Conservation (phyloP, 2,113 vertebrate genomes). For the Hippotragus niger region DNA sequence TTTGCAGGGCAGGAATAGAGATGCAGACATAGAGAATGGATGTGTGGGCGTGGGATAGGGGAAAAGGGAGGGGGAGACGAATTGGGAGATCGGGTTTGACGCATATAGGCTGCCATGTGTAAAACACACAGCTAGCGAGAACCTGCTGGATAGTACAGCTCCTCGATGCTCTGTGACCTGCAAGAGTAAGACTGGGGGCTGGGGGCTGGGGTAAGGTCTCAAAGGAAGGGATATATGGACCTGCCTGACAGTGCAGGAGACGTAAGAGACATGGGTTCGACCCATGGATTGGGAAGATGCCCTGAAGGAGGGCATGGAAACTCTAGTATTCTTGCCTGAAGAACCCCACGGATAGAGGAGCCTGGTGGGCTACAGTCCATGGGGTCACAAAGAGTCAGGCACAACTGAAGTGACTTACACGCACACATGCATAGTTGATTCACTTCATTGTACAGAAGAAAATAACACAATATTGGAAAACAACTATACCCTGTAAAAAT, state of each 20-base stretch:
- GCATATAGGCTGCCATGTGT: not conserved
- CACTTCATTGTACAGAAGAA: not conserved
- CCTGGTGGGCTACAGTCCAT: not conserved
- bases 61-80: not conserved
- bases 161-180: not conserved
- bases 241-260: not conserved
- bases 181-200: not conserved
- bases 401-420: not conserved
- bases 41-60: not conserved
- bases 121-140: not conserved
- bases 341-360: not conserved
- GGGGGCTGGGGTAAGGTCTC: not conserved
- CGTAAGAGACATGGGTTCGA: not conserved
- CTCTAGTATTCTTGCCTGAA: not conserved
- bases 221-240: not conserved
- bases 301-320: not conserved
- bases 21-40: not conserved
- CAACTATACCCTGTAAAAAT: not conserved
- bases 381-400: not conserved
- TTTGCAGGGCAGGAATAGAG: not conserved
- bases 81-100: fast-evolving
- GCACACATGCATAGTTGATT: not conserved
- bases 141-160: not conserved
- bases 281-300: not conserved
- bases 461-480: not conserved